phyloP scores from a whole-genome alignment of 2,113 vertebrate species.

The Leiothrix lutea region DNA sequence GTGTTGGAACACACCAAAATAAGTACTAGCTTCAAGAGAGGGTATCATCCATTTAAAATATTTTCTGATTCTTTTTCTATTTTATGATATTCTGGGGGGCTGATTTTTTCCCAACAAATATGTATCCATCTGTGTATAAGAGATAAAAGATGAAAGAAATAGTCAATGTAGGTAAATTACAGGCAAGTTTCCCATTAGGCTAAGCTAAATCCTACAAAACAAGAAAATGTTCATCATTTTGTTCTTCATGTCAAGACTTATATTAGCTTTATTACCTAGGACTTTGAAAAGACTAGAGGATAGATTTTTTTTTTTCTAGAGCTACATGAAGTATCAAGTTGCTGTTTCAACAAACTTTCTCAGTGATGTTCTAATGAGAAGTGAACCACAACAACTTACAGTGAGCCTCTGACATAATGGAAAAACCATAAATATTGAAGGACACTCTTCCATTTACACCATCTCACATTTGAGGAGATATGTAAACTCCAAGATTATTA shows the following conservation, averaged over 20 bases:
- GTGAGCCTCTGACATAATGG: neutral
- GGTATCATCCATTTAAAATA: neutral
- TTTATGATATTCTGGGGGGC: neutral
- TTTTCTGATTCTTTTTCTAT: neutral
- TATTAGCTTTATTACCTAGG: neutral
- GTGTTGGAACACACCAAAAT: neutral
- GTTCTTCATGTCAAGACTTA: neutral
- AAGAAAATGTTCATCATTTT: neutral
- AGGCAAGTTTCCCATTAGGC: neutral
- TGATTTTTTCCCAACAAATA: neutral
- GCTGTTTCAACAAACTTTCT: neutral
- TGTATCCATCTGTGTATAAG: neutral
- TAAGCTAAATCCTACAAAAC: neutral
- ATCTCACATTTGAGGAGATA: neutral
- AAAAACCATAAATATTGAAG: neutral
- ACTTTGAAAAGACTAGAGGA: neutral
- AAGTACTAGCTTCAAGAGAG: neutral
- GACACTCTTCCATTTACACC: neutral
- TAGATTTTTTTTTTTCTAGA: neutral
- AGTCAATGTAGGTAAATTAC: neutral
- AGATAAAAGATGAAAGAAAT: neutral
- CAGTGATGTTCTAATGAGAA: neutral
- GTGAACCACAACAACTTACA: neutral
- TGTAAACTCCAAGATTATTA: neutral
- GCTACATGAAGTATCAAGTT: neutral